Percentiles rank a stretch among this genome's conserved stretches.
Conservation (phyloP, 2,797 vertebrate genomes). For the Spea hammondii region DNA sequence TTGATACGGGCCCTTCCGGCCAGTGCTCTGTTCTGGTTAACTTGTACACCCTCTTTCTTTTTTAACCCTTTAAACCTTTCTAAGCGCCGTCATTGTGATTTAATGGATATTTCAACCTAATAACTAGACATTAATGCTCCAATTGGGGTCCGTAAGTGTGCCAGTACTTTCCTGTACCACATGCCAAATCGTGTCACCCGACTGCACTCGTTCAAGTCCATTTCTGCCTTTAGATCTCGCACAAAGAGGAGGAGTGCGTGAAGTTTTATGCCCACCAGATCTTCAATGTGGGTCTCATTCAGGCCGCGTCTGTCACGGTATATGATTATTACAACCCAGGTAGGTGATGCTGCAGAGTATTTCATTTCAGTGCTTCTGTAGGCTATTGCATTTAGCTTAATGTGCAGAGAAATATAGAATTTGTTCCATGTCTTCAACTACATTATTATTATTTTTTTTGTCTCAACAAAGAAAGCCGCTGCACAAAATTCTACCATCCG, state of each 20-base stretch:
- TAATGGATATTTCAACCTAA: too few relatives aligned
- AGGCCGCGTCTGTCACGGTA: slow-evolving; percentile 72
- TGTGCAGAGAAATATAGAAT: too few relatives aligned
- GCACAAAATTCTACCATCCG: slow-evolving; percentile 75
- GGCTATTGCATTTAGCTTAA: too few relatives aligned
- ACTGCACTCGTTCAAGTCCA: background rate
- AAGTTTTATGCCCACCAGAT: slow-evolving; percentile 61
- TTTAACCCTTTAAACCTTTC: too few relatives aligned
- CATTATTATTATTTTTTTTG: background rate
- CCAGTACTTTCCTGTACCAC: too few relatives aligned
- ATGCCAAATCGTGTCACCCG: too few relatives aligned
- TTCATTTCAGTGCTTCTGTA: background rate
- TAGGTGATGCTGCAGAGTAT: slow-evolving; percentile 42
- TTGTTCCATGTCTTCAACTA: background rate
- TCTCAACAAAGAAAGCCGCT: slow-evolving; percentile 60
- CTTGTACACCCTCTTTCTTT: too few relatives aligned
- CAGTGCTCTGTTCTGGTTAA: too few relatives aligned
- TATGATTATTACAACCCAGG: slow-evolving; percentile 75
- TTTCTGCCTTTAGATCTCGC: background rate
- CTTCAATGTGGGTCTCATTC: slow-evolving; percentile 63
- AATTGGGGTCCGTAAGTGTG: background rate
- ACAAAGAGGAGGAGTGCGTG: slow-evolving; percentile 54
- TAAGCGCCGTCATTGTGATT: too few relatives aligned
- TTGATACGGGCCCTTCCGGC: too few relatives aligned
- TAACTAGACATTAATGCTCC: too few relatives aligned